Evolutionary conservation across 2,888 invertebrate species (phyloP), one percentile per base, ranked within the genome.

Genomic region (Lasioglossum leucozonium): DNA sequence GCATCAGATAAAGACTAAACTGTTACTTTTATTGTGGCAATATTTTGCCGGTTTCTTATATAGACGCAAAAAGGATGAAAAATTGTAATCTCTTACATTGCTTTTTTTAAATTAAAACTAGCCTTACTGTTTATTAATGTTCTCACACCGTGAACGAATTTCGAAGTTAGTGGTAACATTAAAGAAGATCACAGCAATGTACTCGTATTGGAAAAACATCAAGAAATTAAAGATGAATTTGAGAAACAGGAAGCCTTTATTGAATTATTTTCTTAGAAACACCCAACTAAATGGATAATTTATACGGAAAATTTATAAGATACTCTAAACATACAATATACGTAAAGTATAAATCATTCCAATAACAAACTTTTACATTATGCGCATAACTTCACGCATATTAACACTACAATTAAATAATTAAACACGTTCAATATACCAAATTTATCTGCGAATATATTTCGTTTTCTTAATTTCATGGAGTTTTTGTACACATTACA

Each of bases 161-260:
- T 77, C 79, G 78, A 78, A 86, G 80, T 80, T 90, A 84, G 69
- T 89, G 72, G 87, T 85, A 85, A 62, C 65, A 67, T 58, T 85
- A 87, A 83, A 82, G 88, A 85, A 82, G 87, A 77, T 83, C 69
- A 88, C 85, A 88, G 86, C 88, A 90, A 90, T 93, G 92, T 93
- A 93, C 89, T 92, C 91, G 72, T 87, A 89, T 81, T 77, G 87
- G 76, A 88, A 87, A 87, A 89, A 88, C 89, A 88, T 79, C 83
- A 86, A 87, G 86, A 88, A 88, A 87, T 89, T 90, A 91, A 90
- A 92, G 58, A 87, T 87, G 81, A 89, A 87, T 84, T 90, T 89
- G 80, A 78, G 84, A 89, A 86, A 87, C 62, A 77, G 73, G 71
- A 69, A 55, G 37, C 30, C 51, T 77, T 80, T 76, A 72, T 78